phyloP scores from a whole-genome alignment of 1,140 invertebrate genomes.

The Anoplolepis gracilipes region DNA sequence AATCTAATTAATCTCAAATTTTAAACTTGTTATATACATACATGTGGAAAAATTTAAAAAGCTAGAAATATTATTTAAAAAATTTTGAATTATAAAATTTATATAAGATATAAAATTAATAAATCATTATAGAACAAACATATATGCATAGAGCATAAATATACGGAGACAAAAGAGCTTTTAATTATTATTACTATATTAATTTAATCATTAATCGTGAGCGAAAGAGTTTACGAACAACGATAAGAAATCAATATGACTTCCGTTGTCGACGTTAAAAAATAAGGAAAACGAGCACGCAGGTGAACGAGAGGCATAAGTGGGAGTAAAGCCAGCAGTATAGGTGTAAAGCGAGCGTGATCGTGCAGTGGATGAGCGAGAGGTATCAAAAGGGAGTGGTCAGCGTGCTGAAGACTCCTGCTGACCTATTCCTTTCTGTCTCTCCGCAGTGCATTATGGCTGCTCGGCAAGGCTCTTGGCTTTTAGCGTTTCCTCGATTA shows the following conservation, averaged over 20 bases:
- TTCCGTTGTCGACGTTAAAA: conserved; percentile 4
- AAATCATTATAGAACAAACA: no score
- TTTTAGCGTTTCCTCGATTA: conserved; percentile 49
- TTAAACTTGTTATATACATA: neutral
- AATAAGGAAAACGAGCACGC: conserved; percentile 37
- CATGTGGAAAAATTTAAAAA: neutral
- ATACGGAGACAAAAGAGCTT: no score
- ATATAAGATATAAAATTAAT: no score
- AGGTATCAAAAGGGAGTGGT: conserved; percentile 82
- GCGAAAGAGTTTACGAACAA: neutral
- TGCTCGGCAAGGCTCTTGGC: conserved; percentile 76
- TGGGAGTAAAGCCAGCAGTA: conserved; percentile 66
- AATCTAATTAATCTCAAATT: neutral
- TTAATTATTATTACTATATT: no score
- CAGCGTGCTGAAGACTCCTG: conserved; percentile 80
- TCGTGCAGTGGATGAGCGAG: conserved; percentile 79
- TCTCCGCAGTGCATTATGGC: conserved; percentile 84
- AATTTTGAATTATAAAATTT: no score
- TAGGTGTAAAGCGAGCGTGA: conserved; percentile 83
- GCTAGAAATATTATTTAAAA: neutral
- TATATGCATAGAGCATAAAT: no score
- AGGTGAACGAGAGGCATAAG: conserved; percentile 63
- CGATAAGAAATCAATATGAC: neutral
- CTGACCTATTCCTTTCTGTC: conserved; percentile 85
- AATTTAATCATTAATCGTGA: no score